Base-by-base conservation (phyloP, 2,113 vertebrate genomes). In the Nasalis larvatus region DNA sequence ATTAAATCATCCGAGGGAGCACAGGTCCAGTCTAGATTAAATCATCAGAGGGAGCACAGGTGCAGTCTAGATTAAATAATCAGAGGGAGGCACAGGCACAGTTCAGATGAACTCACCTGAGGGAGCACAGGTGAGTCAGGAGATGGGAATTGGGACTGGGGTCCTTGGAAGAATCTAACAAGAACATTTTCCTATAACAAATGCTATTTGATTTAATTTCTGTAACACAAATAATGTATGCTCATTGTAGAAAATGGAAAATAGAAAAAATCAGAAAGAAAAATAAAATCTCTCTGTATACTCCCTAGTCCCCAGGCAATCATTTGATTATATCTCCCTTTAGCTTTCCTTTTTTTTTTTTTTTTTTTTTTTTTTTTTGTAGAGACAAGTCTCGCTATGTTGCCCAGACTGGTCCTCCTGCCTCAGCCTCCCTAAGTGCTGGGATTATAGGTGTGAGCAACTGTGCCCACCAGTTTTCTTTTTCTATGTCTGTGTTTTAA, bases 231-330 rank as follows among this genome's bases (percentile, higher is more conserved):
- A 80, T 85, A 86, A 71, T 56, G 58, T 66, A 30, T 54, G 30
- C 16, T 95, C 21, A 87, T 54, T 81, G 42, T 81, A 94, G 88
- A 86, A 88, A 89, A 25, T 83, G 77, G 30, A 90, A 82, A 47
- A 78, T 7, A 23, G 63, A 54, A 69, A 76, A 32, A 82, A 30
- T 45, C 14, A 73, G n/a, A 71, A 60, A 86, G 71, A 73, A 85
- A 85, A 85, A 60, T 3, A 68, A 95, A 78, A 58, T 60, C 56
- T 89, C 30, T 82, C 37, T 14, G 12, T 78, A 37, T 18, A 35
- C 32, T 58, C n/a, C 20, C 2, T 6, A 37, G 45, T 42, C 20
- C 32, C 20, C 2, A 45, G 27, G 40, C 32, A 87, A 76, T 37
- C 23, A 87, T 58, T 40, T 23, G 32, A 32, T 32, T 49, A 6